phyloP scores from a whole-genome alignment of 92 coral and sea anemone species.

The Montipora capitata region DNA sequence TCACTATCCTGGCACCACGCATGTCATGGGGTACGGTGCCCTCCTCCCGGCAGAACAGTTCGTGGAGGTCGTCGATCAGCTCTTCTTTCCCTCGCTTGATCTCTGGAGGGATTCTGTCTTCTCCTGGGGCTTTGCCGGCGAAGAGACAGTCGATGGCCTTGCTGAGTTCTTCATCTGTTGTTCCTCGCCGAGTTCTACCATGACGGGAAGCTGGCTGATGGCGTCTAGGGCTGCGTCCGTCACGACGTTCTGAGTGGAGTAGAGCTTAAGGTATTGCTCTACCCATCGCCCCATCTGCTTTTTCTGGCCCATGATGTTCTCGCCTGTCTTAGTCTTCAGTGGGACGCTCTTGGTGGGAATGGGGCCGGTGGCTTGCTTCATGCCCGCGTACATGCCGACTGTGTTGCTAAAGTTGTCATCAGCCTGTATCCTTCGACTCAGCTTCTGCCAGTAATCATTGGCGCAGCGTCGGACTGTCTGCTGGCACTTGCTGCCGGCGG shows the following conservation, averaged over 20 bases:
- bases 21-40: neutral
- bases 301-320: neutral
- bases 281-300: neutral
- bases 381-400: neutral
- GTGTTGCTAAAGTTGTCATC: neutral
- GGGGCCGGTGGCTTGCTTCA: neutral
- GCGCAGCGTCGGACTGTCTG: neutral
- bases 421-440: too few relatives aligned
- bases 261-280: neutral
- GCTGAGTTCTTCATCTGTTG: neutral
- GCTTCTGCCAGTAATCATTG: too few relatives aligned
- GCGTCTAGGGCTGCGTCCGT: too few relatives aligned
- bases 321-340: neutral
- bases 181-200: too few relatives aligned
- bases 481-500: neutral
- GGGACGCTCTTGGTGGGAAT: neutral
- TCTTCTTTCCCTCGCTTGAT: neutral
- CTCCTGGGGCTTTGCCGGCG: conserved; percentile 1
- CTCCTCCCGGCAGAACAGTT: neutral
- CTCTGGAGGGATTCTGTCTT: neutral
- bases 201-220: too few relatives aligned
- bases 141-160: neutral
- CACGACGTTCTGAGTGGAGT: neutral
- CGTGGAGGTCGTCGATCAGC: neutral
- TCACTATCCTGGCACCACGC: neutral